phyloP scores from a whole-genome alignment of 53 echinoderm and acorn worm genomes.

The Echinometra lucunter region DNA sequence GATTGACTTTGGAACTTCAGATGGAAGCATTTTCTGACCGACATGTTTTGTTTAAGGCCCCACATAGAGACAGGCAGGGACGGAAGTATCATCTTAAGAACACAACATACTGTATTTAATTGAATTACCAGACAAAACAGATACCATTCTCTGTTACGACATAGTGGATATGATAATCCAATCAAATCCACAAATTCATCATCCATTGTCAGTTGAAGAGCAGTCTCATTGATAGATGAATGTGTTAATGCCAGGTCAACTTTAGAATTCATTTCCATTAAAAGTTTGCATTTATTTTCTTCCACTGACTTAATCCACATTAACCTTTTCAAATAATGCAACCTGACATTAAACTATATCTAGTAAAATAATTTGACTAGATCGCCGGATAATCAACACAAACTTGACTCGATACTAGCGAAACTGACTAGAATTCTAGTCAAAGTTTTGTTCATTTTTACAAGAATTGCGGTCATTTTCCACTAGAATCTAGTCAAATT shows the following conservation, averaged over 20 bases:
- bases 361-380: too few relatives aligned
- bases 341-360: too few relatives aligned
- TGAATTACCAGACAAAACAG: background rate
- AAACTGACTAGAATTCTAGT: too few relatives aligned
- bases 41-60: background rate
- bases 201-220: background rate
- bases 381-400: too few relatives aligned
- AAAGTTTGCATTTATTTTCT: too few relatives aligned
- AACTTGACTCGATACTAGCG: too few relatives aligned
- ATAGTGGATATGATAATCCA: background rate
- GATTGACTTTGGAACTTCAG: background rate
- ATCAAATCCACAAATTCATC: background rate
- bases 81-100: background rate
- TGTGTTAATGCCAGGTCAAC: background rate
- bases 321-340: too few relatives aligned
- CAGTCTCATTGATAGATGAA: background rate
- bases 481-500: too few relatives aligned
- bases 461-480: too few relatives aligned
- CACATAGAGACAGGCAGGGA: background rate
- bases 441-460: too few relatives aligned
- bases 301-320: too few relatives aligned
- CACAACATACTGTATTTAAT: background rate
- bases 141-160: background rate
- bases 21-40: background rate
- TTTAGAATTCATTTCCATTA: too few relatives aligned